phyloP scores from a whole-genome alignment of 2,797 vertebrate genomes.

The Centropyge bicolor region DNA sequence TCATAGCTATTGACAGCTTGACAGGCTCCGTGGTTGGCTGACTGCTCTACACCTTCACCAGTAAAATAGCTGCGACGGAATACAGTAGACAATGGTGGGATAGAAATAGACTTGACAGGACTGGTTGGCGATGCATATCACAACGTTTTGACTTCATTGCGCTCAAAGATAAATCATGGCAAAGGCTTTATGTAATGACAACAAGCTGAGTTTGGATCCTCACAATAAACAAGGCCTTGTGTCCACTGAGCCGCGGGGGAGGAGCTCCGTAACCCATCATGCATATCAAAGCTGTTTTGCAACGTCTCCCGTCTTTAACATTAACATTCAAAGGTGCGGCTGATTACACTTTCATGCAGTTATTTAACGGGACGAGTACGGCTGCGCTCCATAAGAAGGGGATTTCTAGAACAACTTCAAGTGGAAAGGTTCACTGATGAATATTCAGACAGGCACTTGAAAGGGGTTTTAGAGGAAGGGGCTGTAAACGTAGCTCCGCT shows the following conservation, averaged over 20 bases:
- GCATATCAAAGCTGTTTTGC: constrained; percentile 57
- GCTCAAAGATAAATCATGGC: constrained; percentile 31
- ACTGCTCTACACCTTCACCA: constrained; percentile 58
- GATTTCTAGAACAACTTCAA: constrained; percentile 55
- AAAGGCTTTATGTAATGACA: constrained; percentile 51
- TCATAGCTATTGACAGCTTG: constrained; percentile 58
- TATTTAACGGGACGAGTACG: constrained; percentile 41
- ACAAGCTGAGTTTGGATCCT: constrained; percentile 19
- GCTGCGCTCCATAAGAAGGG: constrained; percentile 31
- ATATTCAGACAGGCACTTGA: constrained; percentile 74
- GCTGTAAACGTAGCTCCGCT: constrained; percentile 43
- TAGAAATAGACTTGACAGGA: constrained; percentile 33
- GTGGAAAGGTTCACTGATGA: constrained; percentile 60
- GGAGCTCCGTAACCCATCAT: constrained; percentile 16
- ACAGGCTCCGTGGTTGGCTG: constrained; percentile 55
- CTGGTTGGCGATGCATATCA: constrained; percentile 43
- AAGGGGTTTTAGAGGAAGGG: constrained; percentile 54
- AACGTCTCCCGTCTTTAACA: constrained; percentile 29
- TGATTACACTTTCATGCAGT: constrained; percentile 50
- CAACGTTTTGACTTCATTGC: constrained; percentile 32
- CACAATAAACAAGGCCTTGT: constrained; percentile 39
- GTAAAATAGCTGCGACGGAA: constrained; percentile 47
- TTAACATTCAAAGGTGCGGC: constrained; percentile 50
- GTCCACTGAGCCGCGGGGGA: constrained; percentile 24
- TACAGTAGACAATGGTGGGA: constrained; percentile 41